Conservation (phyloP, 2,113 vertebrate genomes). For the Anolis carolinensis region DNA sequence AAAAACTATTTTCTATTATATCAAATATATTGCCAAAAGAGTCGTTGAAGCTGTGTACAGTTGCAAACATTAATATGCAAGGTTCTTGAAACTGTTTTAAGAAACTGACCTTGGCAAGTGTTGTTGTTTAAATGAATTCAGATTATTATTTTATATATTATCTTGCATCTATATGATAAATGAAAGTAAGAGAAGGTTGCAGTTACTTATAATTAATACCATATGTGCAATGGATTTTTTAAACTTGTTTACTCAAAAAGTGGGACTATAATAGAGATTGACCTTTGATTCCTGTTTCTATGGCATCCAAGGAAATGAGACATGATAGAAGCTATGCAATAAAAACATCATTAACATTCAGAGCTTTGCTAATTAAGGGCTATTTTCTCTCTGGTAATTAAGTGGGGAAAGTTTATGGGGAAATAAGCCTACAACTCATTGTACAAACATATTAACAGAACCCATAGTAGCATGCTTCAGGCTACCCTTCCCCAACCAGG, state of each 20-base stretch:
- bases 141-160: neutral
- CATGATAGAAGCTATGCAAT: slow-evolving; percentile 8
- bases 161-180: neutral
- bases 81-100: neutral
- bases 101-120: neutral
- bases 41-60: neutral
- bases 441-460: neutral
- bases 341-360: slow-evolving; percentile 31
- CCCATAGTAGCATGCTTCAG: neutral
- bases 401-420: neutral
- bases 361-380: fast-evolving
- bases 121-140: neutral
- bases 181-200: neutral
- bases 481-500: too few species aligned
- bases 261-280: slow-evolving; percentile 15
- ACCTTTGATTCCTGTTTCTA: slow-evolving; percentile 23
- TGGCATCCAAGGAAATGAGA: slow-evolving; percentile 37
- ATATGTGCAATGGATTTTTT: neutral
- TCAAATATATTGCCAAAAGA: neutral
- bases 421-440: too few species aligned
- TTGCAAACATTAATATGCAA: neutral
- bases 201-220: neutral
- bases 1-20: neutral
- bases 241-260: neutral
- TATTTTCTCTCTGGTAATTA: slow-evolving; percentile 16